A percentile compares a stretch with the other conserved stretches of the same genome.
Conservation (phyloP, 2,113 vertebrate genomes). For the Nothobranchius furzeri region DNA sequence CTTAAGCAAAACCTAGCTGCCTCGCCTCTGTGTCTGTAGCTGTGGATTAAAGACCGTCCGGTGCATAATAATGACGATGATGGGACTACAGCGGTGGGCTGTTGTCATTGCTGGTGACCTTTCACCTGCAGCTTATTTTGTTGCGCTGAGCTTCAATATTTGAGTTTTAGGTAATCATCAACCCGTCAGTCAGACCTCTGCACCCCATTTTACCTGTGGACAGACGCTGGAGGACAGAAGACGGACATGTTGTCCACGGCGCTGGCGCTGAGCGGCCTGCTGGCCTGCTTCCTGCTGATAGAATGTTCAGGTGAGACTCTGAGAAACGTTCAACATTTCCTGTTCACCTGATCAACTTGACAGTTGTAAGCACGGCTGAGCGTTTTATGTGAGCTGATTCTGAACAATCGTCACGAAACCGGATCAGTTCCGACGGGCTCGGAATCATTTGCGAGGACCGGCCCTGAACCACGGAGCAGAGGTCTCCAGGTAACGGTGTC, state of each 20-base stretch:
- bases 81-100: too few relatives aligned
- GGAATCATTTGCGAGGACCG: background rate
- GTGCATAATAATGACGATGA: too few relatives aligned
- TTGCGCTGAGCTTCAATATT: conserved; percentile 62
- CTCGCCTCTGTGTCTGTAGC: too few relatives aligned
- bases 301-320: conserved; percentile 47
- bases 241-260: conserved; percentile 19
- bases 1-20: too few relatives aligned
- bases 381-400: background rate
- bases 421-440: background rate
- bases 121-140: background rate
- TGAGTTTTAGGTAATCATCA: conserved; percentile 51
- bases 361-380: background rate
- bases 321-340: background rate
- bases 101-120: too few relatives aligned
- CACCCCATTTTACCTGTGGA: conserved; percentile 20
- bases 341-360: background rate
- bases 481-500: background rate
- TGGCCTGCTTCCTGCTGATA: conserved; percentile 21
- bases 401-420: background rate
- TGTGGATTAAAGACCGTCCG: too few relatives aligned
- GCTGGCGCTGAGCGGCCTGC: conserved; percentile 8
- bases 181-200: conserved; percentile 8
- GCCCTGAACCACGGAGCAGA: too few relatives aligned
- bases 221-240: accelerated